These are phyloP conservation scores for Gymnorhina tibicen DNA, from an alignment of 2,113 vertebrate species.

Conservation along the genomic window DNA sequence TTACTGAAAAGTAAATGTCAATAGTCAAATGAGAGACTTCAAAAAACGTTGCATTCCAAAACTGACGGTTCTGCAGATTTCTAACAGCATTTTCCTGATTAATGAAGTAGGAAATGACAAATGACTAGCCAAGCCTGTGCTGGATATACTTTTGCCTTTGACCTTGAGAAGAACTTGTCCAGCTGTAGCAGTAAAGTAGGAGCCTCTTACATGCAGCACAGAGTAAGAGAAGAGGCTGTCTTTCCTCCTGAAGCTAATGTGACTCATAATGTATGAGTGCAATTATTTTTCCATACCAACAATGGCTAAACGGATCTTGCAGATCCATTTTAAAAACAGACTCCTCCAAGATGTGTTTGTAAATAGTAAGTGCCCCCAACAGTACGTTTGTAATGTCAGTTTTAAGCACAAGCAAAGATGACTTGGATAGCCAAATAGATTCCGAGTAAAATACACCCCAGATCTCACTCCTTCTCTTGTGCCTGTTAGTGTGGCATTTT, in stretches of 20 bases:
- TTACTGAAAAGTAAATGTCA: not conserved
- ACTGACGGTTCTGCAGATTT: not conserved
- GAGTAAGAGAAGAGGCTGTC: not conserved
- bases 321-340: not conserved
- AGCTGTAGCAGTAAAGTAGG: not conserved
- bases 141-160: not conserved
- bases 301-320: not conserved
- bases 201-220: not conserved
- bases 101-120: not conserved
- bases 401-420: not conserved
- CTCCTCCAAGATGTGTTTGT: not conserved
- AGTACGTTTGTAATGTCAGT: not conserved
- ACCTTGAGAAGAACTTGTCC: not conserved
- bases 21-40: not conserved
- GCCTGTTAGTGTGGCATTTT: not conserved
- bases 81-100: not conserved
- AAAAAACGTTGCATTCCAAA: not conserved
- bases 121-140: not conserved
- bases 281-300: not conserved
- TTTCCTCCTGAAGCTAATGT: not conserved
- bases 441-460: not conserved
- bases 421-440: not conserved
- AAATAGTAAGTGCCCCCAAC: not conserved
- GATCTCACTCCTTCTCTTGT: not conserved
- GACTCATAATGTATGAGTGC: not conserved